Base-by-base conservation (phyloP, 1,140 invertebrate species). In the Zaprionus kolodkinae region DNA sequence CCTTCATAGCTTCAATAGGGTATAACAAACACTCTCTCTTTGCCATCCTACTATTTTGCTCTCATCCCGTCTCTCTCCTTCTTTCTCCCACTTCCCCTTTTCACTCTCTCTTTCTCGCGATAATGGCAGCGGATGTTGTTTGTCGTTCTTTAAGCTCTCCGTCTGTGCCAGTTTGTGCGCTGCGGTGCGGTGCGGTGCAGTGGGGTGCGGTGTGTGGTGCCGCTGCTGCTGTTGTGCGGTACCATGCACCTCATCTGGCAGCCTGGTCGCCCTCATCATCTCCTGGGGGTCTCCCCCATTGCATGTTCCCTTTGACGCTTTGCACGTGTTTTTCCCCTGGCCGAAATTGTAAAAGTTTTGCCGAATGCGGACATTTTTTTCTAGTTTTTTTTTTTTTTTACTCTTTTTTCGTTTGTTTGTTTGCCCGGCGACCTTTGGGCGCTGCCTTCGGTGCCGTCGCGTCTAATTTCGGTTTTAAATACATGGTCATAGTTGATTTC, bases 401-500 rank as follows among this genome's bases (percentile, higher is more conserved):
- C n/a, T 35, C 38, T 57, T 15, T 45, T 43, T 38, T 50, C 30
- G 5, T 70, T 55, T 55, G 7, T 62, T 70, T 59, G 35, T 35
- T 63, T 54, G 64, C 6, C 59, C 65, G 60, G 54, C 68, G 76
- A 77, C 78, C 71, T 81, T 86, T 81, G 64, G 70, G 82, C 67
- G 78, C 68, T 77, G 77, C 56, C 68, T 61, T 66, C 65, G 79
- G 60, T 71, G 68, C 68, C 85, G 83, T 73, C 84, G 84, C 68
- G 79, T 87, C 83, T 87, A 87, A 87, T 87, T 87, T 87, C 61
- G 78, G 79, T 88, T 87, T 87, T 83, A 87, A 87, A 87, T 82
- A 87, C 83, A 75, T 69, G 57, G 66, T 69, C 67, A 87, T 87
- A 88, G 84, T 83, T 87, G 84, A 88, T 87, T 79, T 76, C 70